A percentile compares a stretch with the other conserved stretches of the same genome.
Conservation (phyloP, 1,140 invertebrate species). For the Musca domestica region DNA sequence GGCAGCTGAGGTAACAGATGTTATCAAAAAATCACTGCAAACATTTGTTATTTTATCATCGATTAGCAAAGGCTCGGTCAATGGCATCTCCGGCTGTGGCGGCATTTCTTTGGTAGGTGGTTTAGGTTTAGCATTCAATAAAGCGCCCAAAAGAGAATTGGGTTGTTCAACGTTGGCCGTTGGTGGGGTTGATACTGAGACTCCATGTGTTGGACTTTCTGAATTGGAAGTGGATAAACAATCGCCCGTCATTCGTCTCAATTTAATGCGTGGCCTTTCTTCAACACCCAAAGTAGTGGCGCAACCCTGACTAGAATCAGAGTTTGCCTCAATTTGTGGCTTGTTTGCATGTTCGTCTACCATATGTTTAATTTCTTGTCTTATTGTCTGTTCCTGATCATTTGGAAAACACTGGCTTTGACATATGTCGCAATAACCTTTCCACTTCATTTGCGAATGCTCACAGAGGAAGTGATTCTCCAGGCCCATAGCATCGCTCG, state of each 20-base stretch:
- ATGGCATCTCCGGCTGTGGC: slow-evolving; percentile 53
- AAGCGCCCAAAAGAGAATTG: neutral
- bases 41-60: slow-evolving; percentile 9
- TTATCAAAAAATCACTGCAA: slow-evolving; percentile 8
- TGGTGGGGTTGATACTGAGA: neutral
- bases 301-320: neutral
- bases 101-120: slow-evolving; percentile 33
- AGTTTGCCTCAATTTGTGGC: slow-evolving; percentile 32
- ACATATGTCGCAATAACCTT: slow-evolving; percentile 32
- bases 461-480: slow-evolving; percentile 28
- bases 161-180: neutral
- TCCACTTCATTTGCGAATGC: slow-evolving; percentile 27
- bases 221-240: slow-evolving; percentile 19
- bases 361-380: slow-evolving; percentile 28
- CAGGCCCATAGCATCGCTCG: slow-evolving; percentile 24
- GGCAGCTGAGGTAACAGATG: neutral
- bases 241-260: slow-evolving; percentile 28
- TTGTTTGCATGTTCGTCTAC: slow-evolving; percentile 23
- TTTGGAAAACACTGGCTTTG: slow-evolving; percentile 12
- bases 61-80: slow-evolving; percentile 19
- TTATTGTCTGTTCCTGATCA: slow-evolving; percentile 6
- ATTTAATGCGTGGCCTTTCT: slow-evolving; percentile 25
- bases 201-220: neutral
- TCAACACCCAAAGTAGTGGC: neutral
- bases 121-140: slow-evolving; percentile 4